Base-by-base conservation (phyloP, 2,113 vertebrate species). In the Passer montanus region DNA sequence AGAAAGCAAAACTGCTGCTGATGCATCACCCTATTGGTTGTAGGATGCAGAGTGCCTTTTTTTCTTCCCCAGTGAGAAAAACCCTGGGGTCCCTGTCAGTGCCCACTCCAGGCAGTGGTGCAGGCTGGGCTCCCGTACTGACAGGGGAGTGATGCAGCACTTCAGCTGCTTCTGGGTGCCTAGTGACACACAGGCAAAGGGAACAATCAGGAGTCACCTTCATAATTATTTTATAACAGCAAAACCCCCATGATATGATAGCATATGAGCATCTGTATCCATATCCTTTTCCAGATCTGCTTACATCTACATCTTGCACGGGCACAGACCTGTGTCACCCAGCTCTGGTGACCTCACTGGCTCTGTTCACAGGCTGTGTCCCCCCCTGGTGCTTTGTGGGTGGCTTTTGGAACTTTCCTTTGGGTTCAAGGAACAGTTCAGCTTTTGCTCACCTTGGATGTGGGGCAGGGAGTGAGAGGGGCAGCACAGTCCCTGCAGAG, bases 381-480 rank as follows among this genome's bases (percentile, higher is more conserved):
- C 50, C 86, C 46, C 59, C 18, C 4, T 7, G 1, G 2, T 0
- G 0, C 56, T 69, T 1, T 31, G 37, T 23, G 26, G 72, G 43
- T 73, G 37, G 13, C 17, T 80, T 83, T 66, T 60, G 9, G 10
- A 20, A 28, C 63, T 52, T 88, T 59, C 35, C 43, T 50, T 66
- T 11, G 7, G 4, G 8, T 37, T 47, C 17, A 76, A 14, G n/a
- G 63, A 66, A 5, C 13, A 82, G 20, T 9, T 17, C 26, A 10
- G 4, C 5, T 21, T 20, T 31, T 35, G 39, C 16, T 49, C 0
- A 1, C 22, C 21, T 50, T 20, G 11, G 24, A 11, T 35, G 13
- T 37, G 37, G 24, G 46, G 22, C 68, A 80, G 44, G 52, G 44
- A 44, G 47, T 2, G 53, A 49, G 31, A 31, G 3, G n/a, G 39